Evolutionary conservation across 2,888 invertebrate genomes (phyloP).

Genomic region (Aphidoletes aphidimyza): DNA sequence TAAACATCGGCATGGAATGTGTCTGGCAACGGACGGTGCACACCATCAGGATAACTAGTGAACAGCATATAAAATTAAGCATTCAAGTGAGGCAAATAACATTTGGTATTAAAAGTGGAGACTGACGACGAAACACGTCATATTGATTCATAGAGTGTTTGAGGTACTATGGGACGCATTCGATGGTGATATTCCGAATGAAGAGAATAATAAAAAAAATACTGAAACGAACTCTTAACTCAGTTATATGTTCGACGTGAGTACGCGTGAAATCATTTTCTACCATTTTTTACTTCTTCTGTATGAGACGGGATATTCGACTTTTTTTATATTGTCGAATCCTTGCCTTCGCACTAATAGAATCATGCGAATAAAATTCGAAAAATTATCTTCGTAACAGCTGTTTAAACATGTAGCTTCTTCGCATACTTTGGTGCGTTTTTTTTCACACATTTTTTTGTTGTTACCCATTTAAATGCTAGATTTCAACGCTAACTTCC

Average conservation of each 20-base stretch:
- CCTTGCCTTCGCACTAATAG: constrained; percentile 7
- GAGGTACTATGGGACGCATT: neutral
- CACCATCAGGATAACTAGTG: neutral
- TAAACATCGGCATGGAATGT: neutral
- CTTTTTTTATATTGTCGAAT: neutral
- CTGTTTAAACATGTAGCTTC: constrained; percentile 43
- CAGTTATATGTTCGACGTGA: constrained; percentile 30
- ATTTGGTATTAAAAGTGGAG: constrained; percentile 7
- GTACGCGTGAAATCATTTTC: neutral
- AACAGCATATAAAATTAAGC: neutral
- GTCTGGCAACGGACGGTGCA: neutral
- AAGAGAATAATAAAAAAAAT: neutral
- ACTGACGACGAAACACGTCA: neutral
- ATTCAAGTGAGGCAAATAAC: constrained; percentile 3
- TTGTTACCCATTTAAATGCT: neutral
- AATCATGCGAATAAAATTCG: neutral
- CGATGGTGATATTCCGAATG: too few species aligned
- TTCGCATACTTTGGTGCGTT: constrained; percentile 10
- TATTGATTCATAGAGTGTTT: neutral
- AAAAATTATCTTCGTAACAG: constrained; percentile 49
- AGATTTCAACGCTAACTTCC: neutral
- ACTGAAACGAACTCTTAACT: constrained; percentile 27
- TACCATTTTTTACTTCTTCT: neutral
- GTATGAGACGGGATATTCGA: neutral
- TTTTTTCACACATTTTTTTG: neutral